These are phyloP conservation scores for Drosophila pseudotakahashii DNA, from an alignment of 2,888 invertebrate species.

Conservation along the genomic window DNA sequence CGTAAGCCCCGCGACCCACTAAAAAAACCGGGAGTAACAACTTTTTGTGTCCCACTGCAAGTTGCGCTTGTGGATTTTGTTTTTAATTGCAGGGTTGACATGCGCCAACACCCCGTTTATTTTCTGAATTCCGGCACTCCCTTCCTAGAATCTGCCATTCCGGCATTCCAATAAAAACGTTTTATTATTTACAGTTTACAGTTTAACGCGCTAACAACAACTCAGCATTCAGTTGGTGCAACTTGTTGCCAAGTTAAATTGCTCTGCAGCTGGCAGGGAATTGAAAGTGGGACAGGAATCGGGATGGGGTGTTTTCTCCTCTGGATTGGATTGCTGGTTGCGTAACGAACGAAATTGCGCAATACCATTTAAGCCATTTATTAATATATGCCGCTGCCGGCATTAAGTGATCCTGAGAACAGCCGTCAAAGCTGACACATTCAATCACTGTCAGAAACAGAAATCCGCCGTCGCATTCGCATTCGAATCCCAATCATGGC, in stretches of 20 bases:
- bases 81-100: slow-evolving; percentile 65
- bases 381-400: slow-evolving; percentile 15
- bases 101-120: slow-evolving; percentile 21
- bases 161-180: slow-evolving; percentile 65
- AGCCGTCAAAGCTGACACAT: slow-evolving; percentile 47
- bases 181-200: slow-evolving; percentile 71
- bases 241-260: slow-evolving; percentile 75
- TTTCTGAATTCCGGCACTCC: slow-evolving; percentile 12
- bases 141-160: slow-evolving; percentile 25
- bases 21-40: slow-evolving; percentile 26
- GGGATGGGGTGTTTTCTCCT: not conserved
- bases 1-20: slow-evolving; percentile 20
- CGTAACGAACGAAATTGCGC: slow-evolving; percentile 23
- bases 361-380: slow-evolving; percentile 30
- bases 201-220: slow-evolving; percentile 72
- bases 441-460: slow-evolving; percentile 73
- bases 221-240: slow-evolving; percentile 58
- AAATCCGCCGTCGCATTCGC: not conserved
- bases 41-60: slow-evolving; percentile 43
- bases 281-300: too few species aligned
- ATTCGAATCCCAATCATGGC: slow-evolving; percentile 5
- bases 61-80: slow-evolving; percentile 59
- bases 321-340: not conserved
- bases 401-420: slow-evolving; percentile 23
- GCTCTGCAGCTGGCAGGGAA: slow-evolving; percentile 31